phyloP scores from a whole-genome alignment of 2,888 invertebrate species.

The Nebria salina region DNA sequence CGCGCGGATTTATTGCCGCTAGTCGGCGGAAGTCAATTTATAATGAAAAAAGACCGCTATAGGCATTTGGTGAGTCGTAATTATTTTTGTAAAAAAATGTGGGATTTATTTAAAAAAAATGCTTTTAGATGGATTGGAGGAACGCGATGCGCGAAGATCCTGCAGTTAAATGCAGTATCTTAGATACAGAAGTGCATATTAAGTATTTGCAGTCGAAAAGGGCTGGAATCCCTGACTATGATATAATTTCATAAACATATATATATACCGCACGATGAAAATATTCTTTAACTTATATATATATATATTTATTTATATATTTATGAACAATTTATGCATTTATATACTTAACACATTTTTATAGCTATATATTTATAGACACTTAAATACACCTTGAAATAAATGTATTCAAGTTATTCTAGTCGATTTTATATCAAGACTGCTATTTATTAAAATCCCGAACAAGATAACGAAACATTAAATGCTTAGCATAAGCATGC shows the following conservation, averaged over 20 bases:
- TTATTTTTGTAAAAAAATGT: too few species aligned
- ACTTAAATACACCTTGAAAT: background rate
- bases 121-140: slow-evolving; percentile 73
- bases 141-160: slow-evolving; percentile 75
- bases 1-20: slow-evolving; percentile 70
- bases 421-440: too few species aligned
- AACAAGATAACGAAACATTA: too few species aligned
- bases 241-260: slow-evolving; percentile 55
- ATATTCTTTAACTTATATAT: background rate
- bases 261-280: background rate
- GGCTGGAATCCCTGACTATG: slow-evolving; percentile 76
- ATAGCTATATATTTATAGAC: background rate
- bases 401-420: too few species aligned
- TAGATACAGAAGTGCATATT: slow-evolving; percentile 76
- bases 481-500: too few species aligned
- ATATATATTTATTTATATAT: background rate
- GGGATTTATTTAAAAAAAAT: too few species aligned
- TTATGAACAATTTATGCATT: background rate
- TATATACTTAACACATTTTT: background rate
- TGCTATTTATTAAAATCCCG: too few species aligned
- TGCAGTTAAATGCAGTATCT: slow-evolving; percentile 73
- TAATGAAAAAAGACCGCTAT: slow-evolving; percentile 73
- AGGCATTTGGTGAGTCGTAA: slow-evolving; percentile 68
- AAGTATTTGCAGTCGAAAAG: slow-evolving; percentile 74
- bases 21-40: slow-evolving; percentile 70